phyloP scores from a whole-genome alignment of 2,113 vertebrate species.

The Apus apus region DNA sequence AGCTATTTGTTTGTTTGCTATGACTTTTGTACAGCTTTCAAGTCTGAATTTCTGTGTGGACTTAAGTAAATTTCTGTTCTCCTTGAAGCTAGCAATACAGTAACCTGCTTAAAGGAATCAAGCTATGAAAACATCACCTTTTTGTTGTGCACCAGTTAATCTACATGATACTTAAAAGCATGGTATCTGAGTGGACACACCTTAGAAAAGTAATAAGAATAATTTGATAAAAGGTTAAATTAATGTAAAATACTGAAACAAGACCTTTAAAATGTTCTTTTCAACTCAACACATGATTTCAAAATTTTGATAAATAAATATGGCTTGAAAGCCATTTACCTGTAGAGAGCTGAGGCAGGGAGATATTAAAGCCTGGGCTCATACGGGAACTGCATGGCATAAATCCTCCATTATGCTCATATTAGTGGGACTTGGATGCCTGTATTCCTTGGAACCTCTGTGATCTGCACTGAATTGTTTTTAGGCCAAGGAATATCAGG shows the following conservation, averaged over 20 bases:
- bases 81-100: slow-evolving; percentile 12
- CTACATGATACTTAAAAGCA: neutral
- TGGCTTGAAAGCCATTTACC: neutral
- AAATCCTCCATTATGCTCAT: neutral
- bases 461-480: neutral
- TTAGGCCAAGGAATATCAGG: neutral
- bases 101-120: slow-evolving; percentile 31
- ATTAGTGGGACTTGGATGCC: neutral
- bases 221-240: neutral
- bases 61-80: slow-evolving; percentile 27
- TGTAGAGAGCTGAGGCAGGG: neutral
- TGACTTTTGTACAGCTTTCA: slow-evolving; percentile 30
- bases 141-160: neutral
- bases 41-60: neutral
- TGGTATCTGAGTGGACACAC: neutral
- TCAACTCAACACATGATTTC: neutral
- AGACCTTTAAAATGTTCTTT: neutral
- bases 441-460: neutral
- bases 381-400: neutral
- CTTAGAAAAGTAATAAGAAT: neutral
- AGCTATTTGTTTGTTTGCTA: slow-evolving; percentile 46
- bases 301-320: neutral
- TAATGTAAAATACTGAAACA: neutral
- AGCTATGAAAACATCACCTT: slow-evolving; percentile 8
- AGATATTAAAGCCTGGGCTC: neutral